Evolutionary conservation across 2,888 invertebrate species (phyloP), one percentile per base, ranked within the genome.

Genomic region (Hesperia comma): DNA sequence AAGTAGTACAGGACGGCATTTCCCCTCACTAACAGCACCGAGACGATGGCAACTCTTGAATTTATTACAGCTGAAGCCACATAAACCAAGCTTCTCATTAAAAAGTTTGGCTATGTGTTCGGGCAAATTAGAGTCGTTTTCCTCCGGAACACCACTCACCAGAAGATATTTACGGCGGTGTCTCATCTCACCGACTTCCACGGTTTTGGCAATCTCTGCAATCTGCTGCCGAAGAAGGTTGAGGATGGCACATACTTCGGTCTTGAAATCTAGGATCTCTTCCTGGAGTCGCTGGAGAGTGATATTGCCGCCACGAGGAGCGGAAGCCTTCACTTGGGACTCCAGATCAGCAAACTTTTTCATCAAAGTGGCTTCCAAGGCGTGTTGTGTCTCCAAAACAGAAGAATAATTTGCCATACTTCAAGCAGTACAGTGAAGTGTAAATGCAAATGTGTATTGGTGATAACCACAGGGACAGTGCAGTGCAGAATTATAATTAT

Each of bases 351-450:
- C 12, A 19, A 56, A 56, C 10, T 56, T 56, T 40, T 56, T 56
- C 19, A 40, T 8, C 3, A 56, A 17, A 2, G 14, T 56, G 40
- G 37, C 37, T 40, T 56, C 56, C 40, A 56, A 12, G 15, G 56
- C 19, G 0, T 56, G 37, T 56, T 56, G 56, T 40, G 56, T 33
- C 37, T 56, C 56, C 40, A 56, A 12, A 19, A 56, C 19, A 12
- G 19, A n/a, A n/a, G n/a, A n/a, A n/a, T n/a, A n/a, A n/a, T n/a
- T n/a, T n/a, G n/a, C n/a, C n/a, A n/a, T n/a, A n/a, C n/a, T n/a
- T n/a, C n/a, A n/a, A n/a, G n/a, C n/a, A n/a, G n/a, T n/a, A n/a
- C n/a, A n/a, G n/a, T n/a, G n/a, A n/a, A n/a, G n/a, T n/a, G n/a
- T n/a, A n/a, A n/a, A n/a, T n/a, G n/a, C n/a, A n/a, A n/a, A n/a